Evolutionary conservation across 2,113 vertebrate genomes (phyloP).

Genomic region (Syrmaticus mikado): DNA sequence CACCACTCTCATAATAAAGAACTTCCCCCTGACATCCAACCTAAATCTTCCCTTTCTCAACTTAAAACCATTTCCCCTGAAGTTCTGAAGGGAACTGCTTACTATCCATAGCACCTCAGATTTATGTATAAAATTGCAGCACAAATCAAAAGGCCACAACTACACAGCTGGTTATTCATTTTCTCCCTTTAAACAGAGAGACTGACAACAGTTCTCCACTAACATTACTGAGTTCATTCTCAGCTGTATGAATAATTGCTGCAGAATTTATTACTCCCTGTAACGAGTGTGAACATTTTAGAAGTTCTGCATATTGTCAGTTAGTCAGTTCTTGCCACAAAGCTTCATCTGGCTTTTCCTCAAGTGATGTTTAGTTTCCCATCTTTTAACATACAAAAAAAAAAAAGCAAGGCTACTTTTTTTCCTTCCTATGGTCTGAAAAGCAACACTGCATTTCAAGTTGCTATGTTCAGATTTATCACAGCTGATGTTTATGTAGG

Average conservation of each 20-base stretch:
- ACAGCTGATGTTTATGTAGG: not conserved
- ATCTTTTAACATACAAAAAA: not conserved
- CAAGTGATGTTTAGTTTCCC: not conserved
- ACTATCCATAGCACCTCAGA: not conserved
- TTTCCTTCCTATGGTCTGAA: not conserved
- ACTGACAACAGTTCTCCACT: not conserved
- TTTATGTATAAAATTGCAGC: not conserved
- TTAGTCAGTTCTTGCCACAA: not conserved
- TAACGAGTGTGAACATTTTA: conserved; percentile 10
- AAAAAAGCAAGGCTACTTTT: too few relatives aligned
- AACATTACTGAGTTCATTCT: not conserved
- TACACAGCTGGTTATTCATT: not conserved
- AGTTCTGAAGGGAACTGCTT: not conserved
- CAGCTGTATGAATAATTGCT: not conserved
- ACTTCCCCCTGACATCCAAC: too few relatives aligned
- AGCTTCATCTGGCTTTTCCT: not conserved
- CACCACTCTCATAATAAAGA: too few relatives aligned
- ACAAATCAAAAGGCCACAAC: not conserved
- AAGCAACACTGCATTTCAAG: not conserved
- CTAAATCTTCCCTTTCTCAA: too few relatives aligned
- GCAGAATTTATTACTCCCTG: conserved; percentile 22
- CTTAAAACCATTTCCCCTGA: too few relatives aligned
- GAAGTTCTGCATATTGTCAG: not conserved
- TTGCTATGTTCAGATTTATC: not conserved
- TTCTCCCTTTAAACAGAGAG: not conserved